Evolutionary conservation across 2,888 invertebrate genomes (phyloP).

Genomic region (Habroteleia sp.): DNA sequence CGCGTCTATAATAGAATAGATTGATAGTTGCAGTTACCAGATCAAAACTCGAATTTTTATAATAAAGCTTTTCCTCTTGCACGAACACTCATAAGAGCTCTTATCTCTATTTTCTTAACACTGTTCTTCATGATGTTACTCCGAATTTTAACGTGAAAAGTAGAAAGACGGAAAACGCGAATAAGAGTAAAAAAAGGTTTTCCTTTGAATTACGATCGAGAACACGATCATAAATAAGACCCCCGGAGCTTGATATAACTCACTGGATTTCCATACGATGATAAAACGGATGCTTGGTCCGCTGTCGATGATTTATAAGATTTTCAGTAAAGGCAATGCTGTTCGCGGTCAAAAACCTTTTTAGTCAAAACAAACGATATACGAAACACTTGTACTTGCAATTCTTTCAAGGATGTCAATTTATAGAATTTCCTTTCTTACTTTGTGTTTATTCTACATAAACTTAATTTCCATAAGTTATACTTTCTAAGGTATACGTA

Average conservation of each 20-base stretch:
- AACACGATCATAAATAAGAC: conserved; percentile 76
- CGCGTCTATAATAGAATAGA: conserved; percentile 42
- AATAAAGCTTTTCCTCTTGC: conserved; percentile 44
- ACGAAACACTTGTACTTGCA: conserved; percentile 49
- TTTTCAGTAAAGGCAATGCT: conserved; percentile 67
- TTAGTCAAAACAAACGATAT: conserved; percentile 56
- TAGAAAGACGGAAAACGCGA: conserved; percentile 59
- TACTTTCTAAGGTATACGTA: too few relatives aligned
- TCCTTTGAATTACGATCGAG: conserved; percentile 71
- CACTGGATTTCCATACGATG: conserved; percentile 79
- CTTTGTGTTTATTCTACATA: too few relatives aligned
- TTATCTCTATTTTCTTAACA: conserved; percentile 59
- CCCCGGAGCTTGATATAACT: conserved; percentile 75
- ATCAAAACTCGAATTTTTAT: conserved; percentile 39
- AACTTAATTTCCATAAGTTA: too few relatives aligned
- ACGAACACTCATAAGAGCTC: conserved; percentile 48
- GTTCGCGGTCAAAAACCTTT: conserved; percentile 66
- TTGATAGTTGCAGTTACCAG: conserved; percentile 41
- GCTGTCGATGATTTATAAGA: conserved; percentile 72
- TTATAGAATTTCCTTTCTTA: conserved; percentile 7
- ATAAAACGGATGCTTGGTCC: conserved; percentile 75
- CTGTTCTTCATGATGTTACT: conserved; percentile 45
- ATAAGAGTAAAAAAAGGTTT: conserved; percentile 54
- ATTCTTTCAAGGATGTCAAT: conserved; percentile 37
- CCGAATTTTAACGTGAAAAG: conserved; percentile 53